Conservation (phyloP, 92 coral and sea anemone species). For the Phenganax subtilis region DNA sequence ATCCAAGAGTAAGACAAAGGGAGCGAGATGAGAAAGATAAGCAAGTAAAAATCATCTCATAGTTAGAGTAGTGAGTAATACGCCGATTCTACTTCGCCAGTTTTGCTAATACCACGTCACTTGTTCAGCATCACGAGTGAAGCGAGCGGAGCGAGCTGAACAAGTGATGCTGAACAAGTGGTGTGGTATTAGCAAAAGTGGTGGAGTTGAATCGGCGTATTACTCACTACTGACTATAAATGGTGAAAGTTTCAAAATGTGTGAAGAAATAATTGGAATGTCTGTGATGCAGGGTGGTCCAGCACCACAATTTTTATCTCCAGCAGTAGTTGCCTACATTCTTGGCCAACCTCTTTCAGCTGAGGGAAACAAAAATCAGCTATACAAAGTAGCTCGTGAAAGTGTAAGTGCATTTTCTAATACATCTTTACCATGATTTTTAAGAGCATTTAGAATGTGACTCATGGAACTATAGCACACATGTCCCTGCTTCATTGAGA, state of each 20-base stretch:
- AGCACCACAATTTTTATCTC: constrained; percentile 57
- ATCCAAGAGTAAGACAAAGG: too few species aligned
- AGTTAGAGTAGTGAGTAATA: too few species aligned
- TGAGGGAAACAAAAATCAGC: constrained; percentile 39
- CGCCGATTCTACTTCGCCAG: too few species aligned
- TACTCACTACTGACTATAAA: constrained; percentile 38
- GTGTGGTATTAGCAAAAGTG: too few species aligned
- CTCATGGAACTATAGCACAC: too few species aligned
- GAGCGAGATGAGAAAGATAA: too few species aligned
- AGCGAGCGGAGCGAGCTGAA: too few species aligned
- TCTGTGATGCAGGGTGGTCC: constrained; percentile 69
- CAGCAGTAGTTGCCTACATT: constrained; percentile 47
- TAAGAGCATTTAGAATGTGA: not conserved
- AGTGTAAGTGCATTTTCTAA: constrained; percentile 43
- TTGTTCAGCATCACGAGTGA: too few species aligned
- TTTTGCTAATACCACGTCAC: too few species aligned
- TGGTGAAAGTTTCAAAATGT: constrained; percentile 52
- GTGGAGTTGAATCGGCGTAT: too few species aligned
- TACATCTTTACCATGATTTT: not conserved
- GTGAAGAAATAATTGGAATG: constrained; percentile 64
- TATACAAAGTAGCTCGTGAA: constrained; percentile 52
- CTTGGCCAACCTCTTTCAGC: constrained; percentile 58
- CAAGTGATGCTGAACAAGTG: too few species aligned
- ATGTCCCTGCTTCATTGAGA: not conserved
- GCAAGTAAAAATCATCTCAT: too few species aligned